A percentile compares a stretch with the other conserved stretches of the same genome.
Evolutionary conservation across 2,888 invertebrate genomes (phyloP).

Genomic region (Heliothis peltigera): DNA sequence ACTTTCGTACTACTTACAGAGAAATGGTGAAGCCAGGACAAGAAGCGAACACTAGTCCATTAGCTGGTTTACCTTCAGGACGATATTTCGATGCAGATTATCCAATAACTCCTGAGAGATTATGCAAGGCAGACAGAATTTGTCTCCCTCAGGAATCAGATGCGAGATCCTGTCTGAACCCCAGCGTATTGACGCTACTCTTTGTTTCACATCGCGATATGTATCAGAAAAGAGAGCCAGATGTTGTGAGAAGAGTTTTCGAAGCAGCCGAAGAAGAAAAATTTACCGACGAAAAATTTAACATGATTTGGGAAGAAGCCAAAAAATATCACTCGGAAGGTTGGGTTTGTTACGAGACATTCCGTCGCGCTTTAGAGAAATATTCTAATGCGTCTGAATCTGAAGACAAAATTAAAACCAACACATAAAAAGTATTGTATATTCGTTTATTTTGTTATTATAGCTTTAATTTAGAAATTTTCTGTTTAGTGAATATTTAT

Average conservation of each 20-base stretch:
- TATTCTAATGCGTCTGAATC: conserved; percentile 37
- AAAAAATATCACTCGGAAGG: conserved; percentile 85
- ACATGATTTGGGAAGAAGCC: conserved; percentile 87
- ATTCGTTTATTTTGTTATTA: conserved; percentile 32
- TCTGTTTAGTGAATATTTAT: background rate
- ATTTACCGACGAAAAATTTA: conserved; percentile 85
- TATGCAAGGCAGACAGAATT: conserved; percentile 71
- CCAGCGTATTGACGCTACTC: conserved; percentile 76
- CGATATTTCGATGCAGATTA: conserved; percentile 82
- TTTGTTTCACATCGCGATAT: conserved; percentile 81
- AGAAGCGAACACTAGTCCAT: conserved; percentile 63
- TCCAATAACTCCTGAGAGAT: conserved; percentile 76
- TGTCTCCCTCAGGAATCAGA: conserved; percentile 81
- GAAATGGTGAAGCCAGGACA: conserved; percentile 82
- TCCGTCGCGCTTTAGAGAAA: conserved; percentile 73
- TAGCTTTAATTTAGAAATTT: conserved; percentile 6
- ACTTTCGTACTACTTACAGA: conserved; percentile 80
- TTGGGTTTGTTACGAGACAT: conserved; percentile 89
- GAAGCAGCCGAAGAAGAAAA: conserved; percentile 84
- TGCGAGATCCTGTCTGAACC: conserved; percentile 74
- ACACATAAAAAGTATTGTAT: conserved; percentile 6
- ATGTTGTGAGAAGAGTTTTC: conserved; percentile 83
- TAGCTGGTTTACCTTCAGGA: conserved; percentile 83
- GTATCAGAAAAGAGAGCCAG: conserved; percentile 78
- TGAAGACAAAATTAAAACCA: conserved; percentile 34